Evolutionary conservation across 1,140 invertebrate genomes (phyloP), one percentile per base, ranked within the genome.

Genomic region (Diuraphis noxia): DNA sequence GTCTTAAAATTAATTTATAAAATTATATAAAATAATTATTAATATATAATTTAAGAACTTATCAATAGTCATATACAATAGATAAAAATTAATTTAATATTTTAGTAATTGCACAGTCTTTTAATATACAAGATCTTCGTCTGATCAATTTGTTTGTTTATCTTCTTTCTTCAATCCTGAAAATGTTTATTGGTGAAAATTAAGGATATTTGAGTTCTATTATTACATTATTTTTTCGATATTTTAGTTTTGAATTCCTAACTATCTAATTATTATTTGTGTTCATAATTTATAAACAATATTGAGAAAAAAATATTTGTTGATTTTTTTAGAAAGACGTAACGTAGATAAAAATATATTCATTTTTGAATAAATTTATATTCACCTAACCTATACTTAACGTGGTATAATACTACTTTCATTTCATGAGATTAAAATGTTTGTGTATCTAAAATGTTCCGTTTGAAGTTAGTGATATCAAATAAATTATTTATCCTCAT

Each of bases 31-130:
- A n/a, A n/a, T 46, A 46, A 85, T 9, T 34, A n/a, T 7, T n/a
- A 36, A 36, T 86, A 6, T 49, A 52, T 25, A 52, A 52, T 86
- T 8, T 30, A 82, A 86, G 38, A 52, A 49, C n/a, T 86, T 86
- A 86, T 46, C 41, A 8, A 19, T 46, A 85, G 10, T 38, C 52
- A 86, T 7, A 46, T 84, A 43, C 19, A 43, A n/a, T 86, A 52
- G 21, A 38, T 82, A 40, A 0, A 40, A 85, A 89, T 90, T 79
- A 34, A 81, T 90, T 81, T 8, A 79, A 81, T 13, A 23, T 82
- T 90, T 46, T 49, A 38, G 52, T 81, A 91, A 30, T 38, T 40
- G 77, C 88, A 81, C 89, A 91, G 89, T 91, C 89, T 91, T 91
- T 81, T 91, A 46, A 40, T 89, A 52, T 34, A 81, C 43, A 30